These are phyloP conservation scores for Octonoba sinensis DNA, from an alignment of 2,888 invertebrate genomes.

Conservation along the genomic window DNA sequence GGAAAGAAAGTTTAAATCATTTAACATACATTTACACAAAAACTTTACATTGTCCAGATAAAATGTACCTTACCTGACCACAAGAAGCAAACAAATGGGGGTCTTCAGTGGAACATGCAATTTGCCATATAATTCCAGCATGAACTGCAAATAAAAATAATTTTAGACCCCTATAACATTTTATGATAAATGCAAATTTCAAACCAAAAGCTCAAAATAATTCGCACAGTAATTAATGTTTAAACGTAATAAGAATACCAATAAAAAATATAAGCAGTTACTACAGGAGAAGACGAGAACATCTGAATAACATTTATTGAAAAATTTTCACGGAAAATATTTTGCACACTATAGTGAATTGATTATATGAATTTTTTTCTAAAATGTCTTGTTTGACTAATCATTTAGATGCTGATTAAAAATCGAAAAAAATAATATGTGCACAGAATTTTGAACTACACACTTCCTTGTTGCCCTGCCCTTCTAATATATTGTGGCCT, in stretches of 20 bases:
- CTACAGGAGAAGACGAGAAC: too few relatives aligned
- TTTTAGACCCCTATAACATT: background rate
- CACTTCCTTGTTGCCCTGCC: too few relatives aligned
- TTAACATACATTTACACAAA: background rate
- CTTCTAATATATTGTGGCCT: too few relatives aligned
- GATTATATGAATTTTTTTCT: too few relatives aligned
- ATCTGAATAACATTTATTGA: too few relatives aligned
- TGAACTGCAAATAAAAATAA: constrained; percentile 25
- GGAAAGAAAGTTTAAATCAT: constrained; percentile 23
- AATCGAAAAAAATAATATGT: too few relatives aligned
- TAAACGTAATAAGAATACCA: background rate
- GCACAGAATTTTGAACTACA: too few relatives aligned
- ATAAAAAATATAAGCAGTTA: background rate
- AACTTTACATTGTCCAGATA: too few relatives aligned
- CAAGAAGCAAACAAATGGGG: constrained; percentile 75
- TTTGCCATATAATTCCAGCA: constrained; percentile 66
- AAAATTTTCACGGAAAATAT: too few relatives aligned
- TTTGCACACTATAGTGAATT: too few relatives aligned
- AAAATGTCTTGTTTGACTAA: too few relatives aligned
- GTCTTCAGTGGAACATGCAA: constrained; percentile 73
- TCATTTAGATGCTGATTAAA: too few relatives aligned
- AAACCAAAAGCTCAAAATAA: background rate
- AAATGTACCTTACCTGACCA: constrained; percentile 68
- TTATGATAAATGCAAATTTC: background rate
- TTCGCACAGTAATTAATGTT: background rate